Base-by-base conservation (phyloP, 2,113 vertebrate species). In the Podilymbus podiceps region DNA sequence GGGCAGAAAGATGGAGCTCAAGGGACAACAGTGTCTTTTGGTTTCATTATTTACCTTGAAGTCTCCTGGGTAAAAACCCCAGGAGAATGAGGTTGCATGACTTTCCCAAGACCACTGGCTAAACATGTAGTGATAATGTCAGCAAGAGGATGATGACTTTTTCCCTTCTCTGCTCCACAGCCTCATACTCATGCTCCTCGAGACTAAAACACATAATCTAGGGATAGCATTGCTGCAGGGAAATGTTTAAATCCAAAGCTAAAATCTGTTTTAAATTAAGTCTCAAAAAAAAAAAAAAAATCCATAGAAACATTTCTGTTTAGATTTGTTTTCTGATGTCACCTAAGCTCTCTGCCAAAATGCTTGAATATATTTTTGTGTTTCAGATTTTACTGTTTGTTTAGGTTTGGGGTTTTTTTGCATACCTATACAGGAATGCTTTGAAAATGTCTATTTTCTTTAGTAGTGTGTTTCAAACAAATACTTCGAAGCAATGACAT, bases 221-320 rank as follows among this genome's bases (percentile, higher is more conserved):
- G 40, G 66, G 49, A 18, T 10, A 47, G 31, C 35, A 17, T 8
- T 85, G 79, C 72, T 90, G 58, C 63, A 58, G 69, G 25, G 31
- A 72, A 75, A 40, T 49, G 52, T 76, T 92, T 71, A 74, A 91
- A 78, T 78, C 91, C 80, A 64, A 85, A 72, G 11, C 30, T 52
- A 59, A 93, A 95, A 73, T 50, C 64, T 96, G 93, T 33, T 95
- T 78, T 66, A 9, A 72, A 64, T 92, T 84, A 95, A 2, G 8
- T 28, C 19, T 55, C 1, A 4, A 17, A 38, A 42, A 71, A 24
- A 67, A 49, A 30, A 28, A 59, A 44, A 59, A 30, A 85, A 66
- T 15, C 93, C 89, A 74, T 92, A 92, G 91, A 94, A 97, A 95
- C 89, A 82, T 91, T 91, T 67, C 89, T 95, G 95, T 94, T 97